phyloP scores from a whole-genome alignment of 1,140 invertebrate species.

The Bactericera cockerelli region DNA sequence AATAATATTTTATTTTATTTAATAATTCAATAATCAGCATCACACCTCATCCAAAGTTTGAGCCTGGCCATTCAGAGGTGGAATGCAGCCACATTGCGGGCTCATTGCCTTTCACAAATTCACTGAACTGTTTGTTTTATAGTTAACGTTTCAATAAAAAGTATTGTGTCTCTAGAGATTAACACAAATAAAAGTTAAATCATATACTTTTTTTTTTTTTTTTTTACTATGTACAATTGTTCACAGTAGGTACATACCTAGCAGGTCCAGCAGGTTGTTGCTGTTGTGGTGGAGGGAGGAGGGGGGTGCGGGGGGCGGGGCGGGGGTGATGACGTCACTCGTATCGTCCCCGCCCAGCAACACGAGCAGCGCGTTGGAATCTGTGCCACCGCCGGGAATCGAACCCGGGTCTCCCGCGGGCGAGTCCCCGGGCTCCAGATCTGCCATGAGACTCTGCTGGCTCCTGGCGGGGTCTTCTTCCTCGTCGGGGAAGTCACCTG shows the following conservation, averaged over 20 bases:
- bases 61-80: too few species aligned
- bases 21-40: too few species aligned
- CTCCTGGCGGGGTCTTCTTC: not conserved
- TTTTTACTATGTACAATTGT: too few species aligned
- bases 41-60: too few species aligned
- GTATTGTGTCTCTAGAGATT: too few species aligned
- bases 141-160: too few species aligned
- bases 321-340: constrained; percentile 49
- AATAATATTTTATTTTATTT: too few species aligned
- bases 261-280: constrained; percentile 71
- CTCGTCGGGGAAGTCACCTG: not conserved
- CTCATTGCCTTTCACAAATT: too few species aligned
- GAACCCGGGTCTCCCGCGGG: not conserved
- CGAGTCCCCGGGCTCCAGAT: not conserved
- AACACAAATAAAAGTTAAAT: too few species aligned
- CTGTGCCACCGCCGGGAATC: not conserved
- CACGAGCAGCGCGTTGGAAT: not conserved
- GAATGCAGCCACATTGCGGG: too few species aligned
- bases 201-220: too few species aligned
- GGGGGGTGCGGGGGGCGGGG: constrained; percentile 33
- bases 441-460: not conserved
- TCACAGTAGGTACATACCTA: constrained; percentile 41
- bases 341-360: constrained; percentile 40
- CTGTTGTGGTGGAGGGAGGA: constrained; percentile 33
- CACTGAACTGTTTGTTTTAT: too few species aligned